A percentile compares a stretch with the other conserved stretches of the same genome.
These are phyloP conservation scores for Tachina fera DNA, from an alignment of 2,888 invertebrate species.

Conservation along the genomic window DNA sequence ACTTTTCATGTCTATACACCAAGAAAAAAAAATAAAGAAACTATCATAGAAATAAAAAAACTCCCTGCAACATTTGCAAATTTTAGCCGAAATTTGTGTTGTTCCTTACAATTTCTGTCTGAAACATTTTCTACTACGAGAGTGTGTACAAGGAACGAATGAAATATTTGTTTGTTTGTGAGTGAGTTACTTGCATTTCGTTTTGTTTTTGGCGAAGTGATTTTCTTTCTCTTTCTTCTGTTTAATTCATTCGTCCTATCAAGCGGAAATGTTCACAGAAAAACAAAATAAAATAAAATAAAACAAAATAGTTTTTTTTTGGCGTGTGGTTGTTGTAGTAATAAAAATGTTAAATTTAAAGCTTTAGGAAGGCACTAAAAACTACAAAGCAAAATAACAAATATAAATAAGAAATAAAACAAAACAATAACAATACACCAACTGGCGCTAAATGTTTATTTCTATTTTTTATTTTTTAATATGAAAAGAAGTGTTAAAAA, in stretches of 20 bases:
- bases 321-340: conserved; percentile 67
- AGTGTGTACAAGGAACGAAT: not conserved
- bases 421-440: conserved; percentile 30
- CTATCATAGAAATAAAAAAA: not conserved
- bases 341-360: conserved; percentile 75
- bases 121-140: conserved; percentile 54
- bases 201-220: conserved; percentile 57
- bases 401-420: not conserved
- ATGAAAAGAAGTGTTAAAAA: conserved; percentile 9
- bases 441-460: conserved; percentile 19
- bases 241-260: conserved; percentile 69
- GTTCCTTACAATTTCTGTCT: conserved; percentile 50
- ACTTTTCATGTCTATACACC: conserved; percentile 5
- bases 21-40: too few species aligned
- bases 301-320: conserved; percentile 12
- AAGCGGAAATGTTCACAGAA: conserved; percentile 68
- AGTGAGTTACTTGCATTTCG: conserved; percentile 39
- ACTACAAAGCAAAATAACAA: conserved; percentile 48
- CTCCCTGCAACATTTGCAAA: conserved; percentile 49
- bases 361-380: conserved; percentile 73
- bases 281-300: conserved; percentile 5
- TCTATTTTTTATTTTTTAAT: not conserved
- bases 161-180: conserved; percentile 56
- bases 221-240: conserved; percentile 10
- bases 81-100: conserved; percentile 54